Conservation (phyloP, 2,113 vertebrate species). For the Chlamydotis undulata region DNA sequence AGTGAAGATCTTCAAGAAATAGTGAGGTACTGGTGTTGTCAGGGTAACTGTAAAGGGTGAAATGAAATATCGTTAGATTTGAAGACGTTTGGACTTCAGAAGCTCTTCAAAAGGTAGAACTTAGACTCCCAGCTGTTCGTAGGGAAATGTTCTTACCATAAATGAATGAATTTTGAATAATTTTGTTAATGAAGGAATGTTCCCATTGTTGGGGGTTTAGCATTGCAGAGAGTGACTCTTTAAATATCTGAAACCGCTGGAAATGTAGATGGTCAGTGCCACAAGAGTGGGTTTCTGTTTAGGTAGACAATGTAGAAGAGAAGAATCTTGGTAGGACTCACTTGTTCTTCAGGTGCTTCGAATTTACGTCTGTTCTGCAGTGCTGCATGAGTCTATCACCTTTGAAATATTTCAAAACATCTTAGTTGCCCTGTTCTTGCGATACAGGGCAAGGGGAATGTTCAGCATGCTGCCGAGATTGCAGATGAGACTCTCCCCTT, state of each 20-base stretch:
- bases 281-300: neutral
- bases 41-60: neutral
- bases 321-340: neutral
- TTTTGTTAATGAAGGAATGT: neutral
- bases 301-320: neutral
- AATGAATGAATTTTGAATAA: neutral
- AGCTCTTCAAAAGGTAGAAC: neutral
- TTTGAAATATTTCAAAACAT: neutral
- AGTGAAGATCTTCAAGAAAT: neutral
- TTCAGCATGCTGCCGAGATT: neutral
- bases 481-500: neutral
- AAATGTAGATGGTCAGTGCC: neutral
- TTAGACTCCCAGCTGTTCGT: neutral
- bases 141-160: too few relatives aligned
- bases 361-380: neutral
- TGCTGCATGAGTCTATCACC: neutral
- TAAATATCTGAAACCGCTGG: neutral
- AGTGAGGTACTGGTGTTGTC: neutral
- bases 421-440: neutral
- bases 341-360: neutral
- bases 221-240: neutral
- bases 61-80: neutral
- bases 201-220: neutral
- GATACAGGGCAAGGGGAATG: neutral
- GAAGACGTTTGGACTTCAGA: neutral